Conservation (phyloP, 2,888 invertebrate species). For the Chrysolina haemoptera region DNA sequence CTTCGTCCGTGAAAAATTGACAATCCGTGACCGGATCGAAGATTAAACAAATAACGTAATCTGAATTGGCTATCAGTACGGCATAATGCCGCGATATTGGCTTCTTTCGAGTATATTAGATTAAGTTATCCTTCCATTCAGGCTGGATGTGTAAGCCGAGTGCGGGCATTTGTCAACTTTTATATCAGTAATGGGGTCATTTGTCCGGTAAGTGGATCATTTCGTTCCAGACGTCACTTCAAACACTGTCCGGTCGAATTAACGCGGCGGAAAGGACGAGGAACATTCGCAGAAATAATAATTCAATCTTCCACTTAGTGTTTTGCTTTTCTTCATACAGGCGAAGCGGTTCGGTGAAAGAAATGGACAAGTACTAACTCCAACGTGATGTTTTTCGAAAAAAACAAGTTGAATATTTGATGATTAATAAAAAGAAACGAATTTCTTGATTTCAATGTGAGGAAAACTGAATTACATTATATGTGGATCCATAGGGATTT, state of each 20-base stretch:
- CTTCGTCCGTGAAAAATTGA: not conserved
- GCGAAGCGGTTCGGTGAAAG: not conserved
- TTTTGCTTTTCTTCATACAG: conserved; percentile 18
- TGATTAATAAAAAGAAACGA: too few relatives aligned
- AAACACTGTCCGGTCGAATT: conserved; percentile 56
- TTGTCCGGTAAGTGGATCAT: conserved; percentile 63
- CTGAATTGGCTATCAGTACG: conserved; percentile 3
- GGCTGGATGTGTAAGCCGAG: conserved; percentile 53
- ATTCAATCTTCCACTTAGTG: conserved; percentile 29
- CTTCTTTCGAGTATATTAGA: conserved; percentile 47
- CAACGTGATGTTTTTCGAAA: not conserved
- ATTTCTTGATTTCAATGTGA: too few relatives aligned
- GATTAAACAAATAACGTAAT: conserved; percentile 35
- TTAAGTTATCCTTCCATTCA: conserved; percentile 53
- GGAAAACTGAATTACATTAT: too few relatives aligned
- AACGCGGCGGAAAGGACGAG: conserved; percentile 35
- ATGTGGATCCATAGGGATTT: too few relatives aligned
- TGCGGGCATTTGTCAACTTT: conserved; percentile 68
- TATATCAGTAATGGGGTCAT: conserved; percentile 68
- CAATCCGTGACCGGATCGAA: conserved; percentile 19
- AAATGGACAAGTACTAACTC: not conserved
- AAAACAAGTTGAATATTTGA: not conserved
- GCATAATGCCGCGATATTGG: conserved; percentile 24
- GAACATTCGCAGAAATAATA: conserved; percentile 32
- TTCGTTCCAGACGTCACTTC: conserved; percentile 56